phyloP scores from a whole-genome alignment of 2,888 invertebrate genomes.

The Xanthorhoe spadicearia region DNA sequence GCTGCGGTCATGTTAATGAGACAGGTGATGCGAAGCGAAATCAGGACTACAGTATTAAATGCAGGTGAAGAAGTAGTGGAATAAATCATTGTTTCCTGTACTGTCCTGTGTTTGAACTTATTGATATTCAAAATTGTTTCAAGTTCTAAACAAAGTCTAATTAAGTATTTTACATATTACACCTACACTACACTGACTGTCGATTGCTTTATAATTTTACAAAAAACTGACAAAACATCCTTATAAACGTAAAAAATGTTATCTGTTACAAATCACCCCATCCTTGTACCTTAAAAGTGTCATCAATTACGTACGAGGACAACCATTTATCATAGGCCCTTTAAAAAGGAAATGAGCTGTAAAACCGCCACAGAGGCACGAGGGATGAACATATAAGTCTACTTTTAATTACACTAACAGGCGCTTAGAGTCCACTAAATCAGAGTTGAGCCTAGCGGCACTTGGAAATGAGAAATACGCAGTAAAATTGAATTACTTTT shows the following conservation, averaged over 20 bases:
- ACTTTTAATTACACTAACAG: slow-evolving; percentile 23
- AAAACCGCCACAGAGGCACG: slow-evolving; percentile 14
- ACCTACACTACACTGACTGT: too few relatives aligned
- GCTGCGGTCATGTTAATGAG: slow-evolving; percentile 19
- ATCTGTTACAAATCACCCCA: neutral
- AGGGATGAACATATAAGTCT: slow-evolving; percentile 21
- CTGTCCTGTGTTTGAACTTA: neutral
- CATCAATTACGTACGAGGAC: neutral
- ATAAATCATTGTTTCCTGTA: slow-evolving; percentile 6
- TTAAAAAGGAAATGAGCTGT: slow-evolving; percentile 21
- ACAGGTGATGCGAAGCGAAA: slow-evolving; percentile 29
- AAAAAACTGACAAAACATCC: neutral
- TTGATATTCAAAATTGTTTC: too few relatives aligned
- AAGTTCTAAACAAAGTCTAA: too few relatives aligned
- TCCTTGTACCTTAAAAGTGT: neutral
- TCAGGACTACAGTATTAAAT: slow-evolving; percentile 17
- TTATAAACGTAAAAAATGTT: neutral
- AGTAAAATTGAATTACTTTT: neutral
- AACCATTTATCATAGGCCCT: slow-evolving; percentile 9
- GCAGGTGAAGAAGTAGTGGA: slow-evolving; percentile 6
- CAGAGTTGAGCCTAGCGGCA: slow-evolving; percentile 12
- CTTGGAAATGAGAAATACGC: neutral
- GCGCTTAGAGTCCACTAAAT: slow-evolving; percentile 24
- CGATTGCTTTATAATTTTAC: too few relatives aligned
- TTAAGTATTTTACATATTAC: too few relatives aligned